Evolutionary conservation across 2,113 vertebrate species (phyloP), one percentile per base, ranked within the genome.

Genomic region (Vombatus ursinus): DNA sequence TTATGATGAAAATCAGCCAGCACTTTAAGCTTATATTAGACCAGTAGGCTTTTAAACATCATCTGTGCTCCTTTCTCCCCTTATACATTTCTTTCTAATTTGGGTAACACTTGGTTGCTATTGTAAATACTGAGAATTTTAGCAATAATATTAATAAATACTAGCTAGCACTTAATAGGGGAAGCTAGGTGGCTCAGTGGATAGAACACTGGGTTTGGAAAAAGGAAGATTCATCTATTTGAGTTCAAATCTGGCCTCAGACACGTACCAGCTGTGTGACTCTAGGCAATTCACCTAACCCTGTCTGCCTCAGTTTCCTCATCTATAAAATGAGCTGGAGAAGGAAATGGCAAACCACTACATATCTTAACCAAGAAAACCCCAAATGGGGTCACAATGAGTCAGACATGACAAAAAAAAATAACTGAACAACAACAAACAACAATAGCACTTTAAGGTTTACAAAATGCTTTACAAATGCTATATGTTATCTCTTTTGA

Each of bases 1-100:
- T 97, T 94, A 57, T 90, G 54, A 93, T 48, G 91, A 96, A 92
- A 47, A 89, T 44, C 57, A 90, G 22, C 31, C 44, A 95, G 68
- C 28, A 31, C 11, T 57, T 57, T 11, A 8, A 57, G 54, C 26
- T 57, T 57, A 57, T 57, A 9, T 57, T 68, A 68, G 57, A 31
- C 11, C 57, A 37, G 8, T 14, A 14, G 10, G 4, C 26, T 61
- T 61, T 53, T 25, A 61, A 61, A 61, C 53, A 37, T 68, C 28
- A 37, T 28, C 57, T 68, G 28, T 37, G 10, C 28, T 61, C 11
- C 54, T 57, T 26, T 57, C 54, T 57, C 54, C 54, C 26, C 5
- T 57, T 26, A 57, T 28, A 57, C 12, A 68, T 68, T 68, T 37
- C 28, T 37, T 37, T 31, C 26, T 61, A 31, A 61, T 68, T 68